These are phyloP conservation scores for Eidolon helvum DNA, from an alignment of 2,113 vertebrate species.

Conservation along the genomic window DNA sequence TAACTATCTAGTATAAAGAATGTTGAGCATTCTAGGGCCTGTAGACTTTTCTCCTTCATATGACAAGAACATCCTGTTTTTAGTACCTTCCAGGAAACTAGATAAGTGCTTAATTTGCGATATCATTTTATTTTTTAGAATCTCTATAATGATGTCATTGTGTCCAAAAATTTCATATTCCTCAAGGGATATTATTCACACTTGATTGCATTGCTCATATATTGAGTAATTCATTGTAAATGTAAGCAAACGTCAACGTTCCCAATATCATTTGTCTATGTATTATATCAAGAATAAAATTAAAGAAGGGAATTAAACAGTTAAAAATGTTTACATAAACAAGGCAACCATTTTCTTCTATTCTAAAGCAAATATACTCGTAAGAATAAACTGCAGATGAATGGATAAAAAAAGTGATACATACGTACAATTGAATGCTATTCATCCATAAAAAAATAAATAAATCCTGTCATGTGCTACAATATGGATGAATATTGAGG, in stretches of 20 bases:
- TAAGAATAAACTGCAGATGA: background rate
- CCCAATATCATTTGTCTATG: background rate
- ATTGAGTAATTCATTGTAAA: conserved; percentile 31
- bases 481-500: background rate
- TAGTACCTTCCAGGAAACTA: background rate
- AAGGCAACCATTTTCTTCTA: background rate
- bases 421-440: background rate
- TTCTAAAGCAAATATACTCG: background rate
- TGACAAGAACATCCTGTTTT: background rate
- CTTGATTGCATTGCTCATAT: background rate
- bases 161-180: background rate
- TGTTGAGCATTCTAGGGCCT: background rate
- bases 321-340: background rate
- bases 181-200: background rate
- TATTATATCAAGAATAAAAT: background rate
- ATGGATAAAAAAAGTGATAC: background rate
- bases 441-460: background rate
- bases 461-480: background rate
- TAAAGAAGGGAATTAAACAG: background rate
- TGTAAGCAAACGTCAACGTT: background rate
- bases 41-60: background rate
- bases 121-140: conserved; percentile 6
- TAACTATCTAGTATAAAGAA: background rate
- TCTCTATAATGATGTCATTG: background rate
- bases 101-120: background rate